Base-by-base conservation (phyloP, 2,113 vertebrate species). In the Athene cunicularia region DNA sequence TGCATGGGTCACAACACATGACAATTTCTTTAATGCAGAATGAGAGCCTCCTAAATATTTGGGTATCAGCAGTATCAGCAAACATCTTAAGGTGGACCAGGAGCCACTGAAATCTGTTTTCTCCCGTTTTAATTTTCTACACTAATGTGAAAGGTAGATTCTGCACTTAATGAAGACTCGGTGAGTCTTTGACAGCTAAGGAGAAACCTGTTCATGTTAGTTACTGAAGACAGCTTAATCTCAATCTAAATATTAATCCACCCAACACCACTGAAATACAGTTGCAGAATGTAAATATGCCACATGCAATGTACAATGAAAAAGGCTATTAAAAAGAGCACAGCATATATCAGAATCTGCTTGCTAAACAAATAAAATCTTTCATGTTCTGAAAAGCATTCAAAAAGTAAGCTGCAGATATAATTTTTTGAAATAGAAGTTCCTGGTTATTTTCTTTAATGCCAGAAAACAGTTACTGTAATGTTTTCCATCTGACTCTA, bases 401-500 rank as follows among this genome's bases (percentile, higher is more conserved):
- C 26, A 75, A 76, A 80, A 90, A 28, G 19, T 75, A 82, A 53
- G 6, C 5, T 76, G 66, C 39, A 90, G 37, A 92, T 33, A 47
- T 37, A 67, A 39, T 73, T 76, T 87, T 94, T 71, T 79, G 2
- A 94, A 93, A 72, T 9, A 80, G 18, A 73, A 50, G 16, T 80
- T 82, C 80, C 83, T 17, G 9, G 27, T 76, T 93, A 64, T 85
- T 90, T 94, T 92, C 77, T 86, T 85, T 50, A 90, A 53, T 80
- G 58, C 33, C 58, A 80, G 63, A 83, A 62, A 60, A 81, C 24
- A 83, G 81, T 80, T 39, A 66, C 59, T 32, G 39, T 88, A 86
- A 95, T 39, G 19, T 86, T 86, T 93, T 93, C 86, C 79, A 80
- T 73, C 37, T 93, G 88, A 90, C n/a, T 84, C 23, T 77, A 11